Percentiles rank a stretch among this genome's conserved stretches.
These are phyloP conservation scores for Toxonevra muliebris DNA, from an alignment of 2,888 invertebrate genomes.

Conservation along the genomic window DNA sequence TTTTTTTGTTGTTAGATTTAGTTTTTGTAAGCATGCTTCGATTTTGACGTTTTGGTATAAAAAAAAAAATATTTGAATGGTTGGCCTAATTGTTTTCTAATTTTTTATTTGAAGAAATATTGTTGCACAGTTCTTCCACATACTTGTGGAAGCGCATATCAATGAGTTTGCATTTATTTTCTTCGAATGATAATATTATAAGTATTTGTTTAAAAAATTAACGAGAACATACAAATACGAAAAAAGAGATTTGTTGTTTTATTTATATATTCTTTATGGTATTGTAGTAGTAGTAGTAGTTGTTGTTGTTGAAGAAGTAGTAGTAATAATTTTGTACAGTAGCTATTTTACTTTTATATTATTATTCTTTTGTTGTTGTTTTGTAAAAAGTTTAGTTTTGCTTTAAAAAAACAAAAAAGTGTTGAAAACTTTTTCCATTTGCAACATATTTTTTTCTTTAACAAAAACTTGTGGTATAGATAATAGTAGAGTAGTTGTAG, in stretches of 20 bases:
- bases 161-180: constrained; percentile 64
- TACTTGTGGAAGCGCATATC: constrained; percentile 51
- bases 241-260: constrained; percentile 62
- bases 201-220: constrained; percentile 59
- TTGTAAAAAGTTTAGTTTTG: constrained; percentile 27
- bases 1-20: constrained; percentile 18
- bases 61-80: too few relatives aligned
- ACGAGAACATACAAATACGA: constrained; percentile 66
- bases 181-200: constrained; percentile 60
- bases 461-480: neutral
- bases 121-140: constrained; percentile 25
- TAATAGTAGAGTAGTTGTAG: neutral
- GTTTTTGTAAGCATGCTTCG: constrained; percentile 49
- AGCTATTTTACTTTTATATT: too few relatives aligned
- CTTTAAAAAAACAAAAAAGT: constrained; percentile 9
- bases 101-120: constrained; percentile 11
- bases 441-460: constrained; percentile 11
- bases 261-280: constrained; percentile 30
- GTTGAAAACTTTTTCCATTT: constrained; percentile 21
- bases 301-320: constrained; percentile 40
- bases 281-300: constrained; percentile 41
- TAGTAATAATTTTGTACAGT: neutral
- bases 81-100: constrained; percentile 5
- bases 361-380: constrained; percentile 7
- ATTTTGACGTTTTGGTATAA: constrained; percentile 34